Percentiles rank a stretch among this genome's conserved stretches.
Conservation (phyloP, 2,888 invertebrate genomes). For the Lasioglossum marginatum region DNA sequence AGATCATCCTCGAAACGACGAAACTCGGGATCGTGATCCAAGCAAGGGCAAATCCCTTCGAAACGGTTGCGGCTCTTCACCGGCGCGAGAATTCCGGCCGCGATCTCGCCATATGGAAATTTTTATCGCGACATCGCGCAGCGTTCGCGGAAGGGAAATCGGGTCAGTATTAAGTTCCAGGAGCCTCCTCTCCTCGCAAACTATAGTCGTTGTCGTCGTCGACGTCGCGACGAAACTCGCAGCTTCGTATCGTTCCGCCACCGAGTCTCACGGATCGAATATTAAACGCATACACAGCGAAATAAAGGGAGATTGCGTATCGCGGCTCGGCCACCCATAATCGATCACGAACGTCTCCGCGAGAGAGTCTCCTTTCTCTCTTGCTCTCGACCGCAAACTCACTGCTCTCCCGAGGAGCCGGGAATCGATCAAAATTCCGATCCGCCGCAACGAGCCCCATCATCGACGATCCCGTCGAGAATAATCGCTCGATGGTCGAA, state of each 20-base stretch:
- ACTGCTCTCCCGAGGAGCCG: not conserved
- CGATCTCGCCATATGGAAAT: conserved; percentile 24
- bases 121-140: conserved; percentile 25
- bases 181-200: not conserved
- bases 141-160: conserved; percentile 14
- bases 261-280: conserved; percentile 47
- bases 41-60: not conserved
- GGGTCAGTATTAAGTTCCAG: conserved; percentile 3
- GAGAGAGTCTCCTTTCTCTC: not conserved
- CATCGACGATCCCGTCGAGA: conserved; percentile 2
- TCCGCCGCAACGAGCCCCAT: conserved; percentile 7
- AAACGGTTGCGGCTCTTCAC: not conserved
- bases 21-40: not conserved
- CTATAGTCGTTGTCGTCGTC: not conserved
- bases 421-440: conserved; percentile 20
- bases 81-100: conserved; percentile 14
- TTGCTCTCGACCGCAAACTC: not conserved
- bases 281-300: conserved; percentile 48
- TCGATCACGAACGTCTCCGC: conserved; percentile 15
- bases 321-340: not conserved
- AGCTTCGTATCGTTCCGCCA: conserved; percentile 25
- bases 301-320: conserved; percentile 16
- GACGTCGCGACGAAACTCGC: not conserved
- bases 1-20: not conserved
- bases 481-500: conserved; percentile 4